Evolutionary conservation across 2,888 invertebrate genomes (phyloP), one percentile per base, ranked within the genome.

Genomic region (Tenodera sinensis): DNA sequence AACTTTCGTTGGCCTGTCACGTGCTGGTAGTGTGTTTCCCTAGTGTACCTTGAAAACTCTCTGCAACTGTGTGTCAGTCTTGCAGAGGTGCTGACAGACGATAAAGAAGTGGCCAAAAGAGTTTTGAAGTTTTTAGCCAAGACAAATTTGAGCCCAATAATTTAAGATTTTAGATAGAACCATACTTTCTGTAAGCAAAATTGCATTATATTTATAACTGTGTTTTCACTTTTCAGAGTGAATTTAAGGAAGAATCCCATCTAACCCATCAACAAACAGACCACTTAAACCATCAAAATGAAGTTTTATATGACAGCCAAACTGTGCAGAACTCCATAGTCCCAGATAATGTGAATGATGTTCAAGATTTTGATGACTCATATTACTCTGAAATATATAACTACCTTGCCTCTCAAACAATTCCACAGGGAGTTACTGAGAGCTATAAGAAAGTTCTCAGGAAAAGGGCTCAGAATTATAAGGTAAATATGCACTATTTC

Each of bases 301-400:
- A 25, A 71, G 20, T 71, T 71, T 0, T 8, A 20, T 25, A 71
- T 71, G 54, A 71, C 6, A 25, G 20, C 2, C 54, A 71, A 71
- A 15, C 4, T 71, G 4, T 71, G 20, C 54, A 71, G 25, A 15
- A 71, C 25, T 71, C 20, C 54, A 71, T 71, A 20, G 15, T 6
- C 20, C 6, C 54, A 71, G 20, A 20, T 71, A 71, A 20, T 4
- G 4, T 71, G 54, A 71, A 71, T 20, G 54, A 15, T 6, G 54
- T 71, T 15, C 54, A 71, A 71, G 54, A 71, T 71, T 6, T 25
- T 71, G 54, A 71, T 71, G 54, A 25, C 15, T 71, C 87, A n/a
- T 91, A 91, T 87, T 91, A 91, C 87, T 91, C 90, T 85, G 91
- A 91, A 85, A 91, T 91, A 30, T 91, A 90, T 86, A 91, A 91